These are phyloP conservation scores for Megalopta genalis DNA, from an alignment of 1,140 invertebrate species.

Conservation along the genomic window DNA sequence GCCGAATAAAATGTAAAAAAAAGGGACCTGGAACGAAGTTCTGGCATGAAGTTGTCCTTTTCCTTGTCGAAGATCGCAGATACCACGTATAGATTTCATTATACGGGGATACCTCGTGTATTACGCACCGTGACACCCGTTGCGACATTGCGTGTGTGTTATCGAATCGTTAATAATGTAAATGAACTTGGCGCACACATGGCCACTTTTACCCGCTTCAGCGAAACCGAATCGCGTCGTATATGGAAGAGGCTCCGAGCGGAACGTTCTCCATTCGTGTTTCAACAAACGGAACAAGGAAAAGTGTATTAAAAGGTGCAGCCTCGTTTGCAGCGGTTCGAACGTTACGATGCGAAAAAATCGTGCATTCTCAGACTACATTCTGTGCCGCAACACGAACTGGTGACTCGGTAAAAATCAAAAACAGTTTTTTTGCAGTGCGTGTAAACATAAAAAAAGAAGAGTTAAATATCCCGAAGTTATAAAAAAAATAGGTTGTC, in stretches of 20 bases:
- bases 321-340: no score
- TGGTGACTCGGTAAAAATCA: no score
- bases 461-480: no score
- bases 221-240: background rate
- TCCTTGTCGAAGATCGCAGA: background rate
- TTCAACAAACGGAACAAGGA: background rate
- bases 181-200: constrained; percentile 12
- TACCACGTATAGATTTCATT: background rate
- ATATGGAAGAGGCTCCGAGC: no score
- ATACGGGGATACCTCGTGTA: background rate
- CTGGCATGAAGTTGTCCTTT: background rate
- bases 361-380: no score
- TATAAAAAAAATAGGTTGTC: no score
- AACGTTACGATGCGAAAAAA: no score
- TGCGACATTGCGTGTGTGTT: constrained; percentile 1
- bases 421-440: no score
- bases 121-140: constrained; percentile 5
- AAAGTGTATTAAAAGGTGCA: background rate
- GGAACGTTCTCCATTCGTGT: background rate
- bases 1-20: no score
- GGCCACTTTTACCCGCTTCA: constrained; percentile 4
- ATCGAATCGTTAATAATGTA: constrained; percentile 27
- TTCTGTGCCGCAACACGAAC: no score
- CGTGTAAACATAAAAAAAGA: no score
- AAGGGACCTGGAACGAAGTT: no score